Conservation (phyloP, 2,888 invertebrate species). For the Abscondita cerata region DNA sequence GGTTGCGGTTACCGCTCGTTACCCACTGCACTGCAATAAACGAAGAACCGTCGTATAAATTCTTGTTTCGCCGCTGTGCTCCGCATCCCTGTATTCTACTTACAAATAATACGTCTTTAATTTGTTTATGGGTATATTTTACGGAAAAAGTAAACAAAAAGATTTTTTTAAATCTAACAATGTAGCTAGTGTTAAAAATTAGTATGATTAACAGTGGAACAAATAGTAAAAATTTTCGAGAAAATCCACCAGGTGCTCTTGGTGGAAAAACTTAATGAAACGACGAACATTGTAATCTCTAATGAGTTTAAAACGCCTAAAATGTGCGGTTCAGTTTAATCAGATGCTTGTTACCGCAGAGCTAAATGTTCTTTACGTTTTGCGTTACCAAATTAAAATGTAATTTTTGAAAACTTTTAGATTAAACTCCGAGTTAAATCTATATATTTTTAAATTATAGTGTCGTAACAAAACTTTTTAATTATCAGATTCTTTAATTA, state of each 20-base stretch:
- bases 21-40: slow-evolving; percentile 49
- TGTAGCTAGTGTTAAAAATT: too few relatives aligned
- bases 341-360: slow-evolving; percentile 40
- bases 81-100: slow-evolving; percentile 35
- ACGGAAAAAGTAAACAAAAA: neutral
- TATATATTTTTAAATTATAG: slow-evolving; percentile 28
- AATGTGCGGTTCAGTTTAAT: slow-evolving; percentile 48
- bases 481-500: slow-evolving; percentile 39
- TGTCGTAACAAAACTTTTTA: slow-evolving; percentile 33
- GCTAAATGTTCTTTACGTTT: slow-evolving; percentile 30
- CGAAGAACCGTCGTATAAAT: slow-evolving; percentile 47
- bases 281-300: slow-evolving; percentile 34
- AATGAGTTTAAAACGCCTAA: slow-evolving; percentile 46
- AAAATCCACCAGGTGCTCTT: slow-evolving; percentile 45
- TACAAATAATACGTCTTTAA: neutral
- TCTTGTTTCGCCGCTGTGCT: slow-evolving; percentile 41
- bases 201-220: too few relatives aligned
- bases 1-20: slow-evolving; percentile 47
- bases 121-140: too few relatives aligned
- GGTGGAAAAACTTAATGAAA: slow-evolving; percentile 50
- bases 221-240: slow-evolving; percentile 16
- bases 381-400: slow-evolving; percentile 28
- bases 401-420: slow-evolving; percentile 27
- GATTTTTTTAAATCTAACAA: too few relatives aligned
- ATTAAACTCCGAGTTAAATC: slow-evolving; percentile 25